Percentiles rank a stretch among this genome's conserved stretches.
These are phyloP conservation scores for Agonopterix alstromeriana DNA, from an alignment of 2,888 invertebrate species.

Conservation along the genomic window DNA sequence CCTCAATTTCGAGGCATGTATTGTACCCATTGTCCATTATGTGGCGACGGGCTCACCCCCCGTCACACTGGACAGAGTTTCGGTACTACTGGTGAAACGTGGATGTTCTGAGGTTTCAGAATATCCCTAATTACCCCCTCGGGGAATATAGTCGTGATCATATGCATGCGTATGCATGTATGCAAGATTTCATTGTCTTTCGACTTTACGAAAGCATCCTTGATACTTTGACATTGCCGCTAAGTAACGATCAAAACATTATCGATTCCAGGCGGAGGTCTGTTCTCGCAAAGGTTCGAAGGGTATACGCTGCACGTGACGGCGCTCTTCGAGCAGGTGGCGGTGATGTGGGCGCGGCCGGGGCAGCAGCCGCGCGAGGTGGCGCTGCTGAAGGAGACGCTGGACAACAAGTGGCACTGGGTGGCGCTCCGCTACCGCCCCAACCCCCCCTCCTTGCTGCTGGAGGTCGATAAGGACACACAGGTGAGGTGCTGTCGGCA, in stretches of 20 bases:
- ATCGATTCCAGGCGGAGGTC: constrained; percentile 76
- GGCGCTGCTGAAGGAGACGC: constrained; percentile 79
- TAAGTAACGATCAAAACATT: not conserved
- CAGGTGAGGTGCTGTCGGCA: constrained; percentile 29
- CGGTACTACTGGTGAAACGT: too few relatives aligned
- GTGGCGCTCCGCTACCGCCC: constrained; percentile 79
- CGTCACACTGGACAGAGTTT: too few relatives aligned
- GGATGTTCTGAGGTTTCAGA: too few relatives aligned
- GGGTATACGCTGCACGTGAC: constrained; percentile 79
- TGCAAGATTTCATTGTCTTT: too few relatives aligned
- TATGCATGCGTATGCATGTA: too few relatives aligned
- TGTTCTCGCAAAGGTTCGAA: constrained; percentile 82
- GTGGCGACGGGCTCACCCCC: too few relatives aligned
- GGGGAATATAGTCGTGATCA: too few relatives aligned
- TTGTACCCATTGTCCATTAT: too few relatives aligned
- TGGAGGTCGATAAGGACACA: constrained; percentile 57
- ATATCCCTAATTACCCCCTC: too few relatives aligned
- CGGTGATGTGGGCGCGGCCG: constrained; percentile 76
- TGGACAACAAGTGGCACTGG: constrained; percentile 90
- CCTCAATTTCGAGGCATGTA: too few relatives aligned
- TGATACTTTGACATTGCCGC: not conserved
- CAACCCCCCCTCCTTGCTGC: constrained; percentile 55
- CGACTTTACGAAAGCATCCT: too few relatives aligned
- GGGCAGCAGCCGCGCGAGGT: constrained; percentile 76
- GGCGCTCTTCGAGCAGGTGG: constrained; percentile 76